Evolutionary conservation across 35 echinoderm and acorn worm species (phyloP).

Genomic region (Apostichopus californicus): DNA sequence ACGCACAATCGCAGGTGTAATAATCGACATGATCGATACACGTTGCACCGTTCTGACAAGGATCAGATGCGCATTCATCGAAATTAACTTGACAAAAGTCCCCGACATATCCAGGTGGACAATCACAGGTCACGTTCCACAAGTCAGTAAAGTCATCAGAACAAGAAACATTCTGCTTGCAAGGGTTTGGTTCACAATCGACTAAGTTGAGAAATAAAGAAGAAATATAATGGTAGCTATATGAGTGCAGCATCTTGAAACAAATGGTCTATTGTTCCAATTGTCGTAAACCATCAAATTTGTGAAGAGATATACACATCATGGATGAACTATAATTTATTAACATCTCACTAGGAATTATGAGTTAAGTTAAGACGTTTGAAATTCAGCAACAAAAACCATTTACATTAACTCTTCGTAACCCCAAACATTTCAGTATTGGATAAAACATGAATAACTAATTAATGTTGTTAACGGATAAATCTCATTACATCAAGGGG

Average conservation of each 20-base stretch:
- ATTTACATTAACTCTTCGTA: too few species aligned
- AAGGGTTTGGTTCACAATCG: slow-evolving; percentile 77
- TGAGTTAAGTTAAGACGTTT: too few species aligned
- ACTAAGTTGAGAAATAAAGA: slow-evolving; percentile 45
- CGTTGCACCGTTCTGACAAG: slow-evolving; percentile 70
- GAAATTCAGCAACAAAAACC: too few species aligned
- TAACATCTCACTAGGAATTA: too few species aligned
- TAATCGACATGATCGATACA: slow-evolving; percentile 76
- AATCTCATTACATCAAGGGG: too few species aligned
- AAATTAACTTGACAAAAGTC: slow-evolving; percentile 79
- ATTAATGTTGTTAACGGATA: too few species aligned
- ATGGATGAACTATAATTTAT: too few species aligned
- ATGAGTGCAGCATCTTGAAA: too few species aligned
- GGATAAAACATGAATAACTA: too few species aligned
- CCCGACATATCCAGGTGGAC: slow-evolving; percentile 61
- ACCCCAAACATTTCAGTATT: too few species aligned
- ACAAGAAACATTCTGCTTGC: slow-evolving; percentile 59
- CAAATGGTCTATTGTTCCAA: too few species aligned
- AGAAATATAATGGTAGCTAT: neutral
- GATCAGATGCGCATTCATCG: slow-evolving; percentile 71
- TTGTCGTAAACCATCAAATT: neutral
- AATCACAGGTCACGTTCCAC: slow-evolving; percentile 76
- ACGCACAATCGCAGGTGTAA: slow-evolving; percentile 71
- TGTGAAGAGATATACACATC: neutral
- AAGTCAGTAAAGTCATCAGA: slow-evolving; percentile 56